Evolutionary conservation across 2,113 vertebrate genomes (phyloP).

Genomic region (Callopanchax toddi): DNA sequence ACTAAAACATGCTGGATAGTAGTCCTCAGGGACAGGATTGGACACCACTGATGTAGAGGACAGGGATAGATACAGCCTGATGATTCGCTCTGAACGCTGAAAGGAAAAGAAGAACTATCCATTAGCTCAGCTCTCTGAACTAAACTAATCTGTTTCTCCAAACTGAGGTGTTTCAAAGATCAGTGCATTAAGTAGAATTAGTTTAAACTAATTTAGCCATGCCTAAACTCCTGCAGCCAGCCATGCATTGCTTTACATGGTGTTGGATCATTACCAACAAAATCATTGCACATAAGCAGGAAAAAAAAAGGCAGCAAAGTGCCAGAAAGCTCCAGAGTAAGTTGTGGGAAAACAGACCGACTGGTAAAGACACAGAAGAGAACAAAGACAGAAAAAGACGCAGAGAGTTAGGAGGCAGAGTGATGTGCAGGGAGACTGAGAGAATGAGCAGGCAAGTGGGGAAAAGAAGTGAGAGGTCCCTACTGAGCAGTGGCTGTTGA

Average conservation of each 20-base stretch:
- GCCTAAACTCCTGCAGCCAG: background rate
- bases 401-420: conserved; percentile 23
- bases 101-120: too few relatives aligned
- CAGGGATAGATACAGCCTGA: too few relatives aligned
- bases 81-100: too few relatives aligned
- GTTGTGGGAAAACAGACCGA: conserved; percentile 28
- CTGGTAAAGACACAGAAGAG: conserved; percentile 33
- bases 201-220: background rate
- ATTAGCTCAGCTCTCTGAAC: too few relatives aligned
- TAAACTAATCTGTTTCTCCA: too few relatives aligned
- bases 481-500: conserved; percentile 67
- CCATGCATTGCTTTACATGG: conserved; percentile 3
- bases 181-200: background rate
- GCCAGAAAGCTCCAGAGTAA: conserved; percentile 19
- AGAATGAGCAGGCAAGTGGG: conserved; percentile 39
- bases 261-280: too few relatives aligned
- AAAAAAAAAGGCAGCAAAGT: conserved; percentile 5
- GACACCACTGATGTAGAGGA: too few relatives aligned
- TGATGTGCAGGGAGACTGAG: conserved; percentile 20
- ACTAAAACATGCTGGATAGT: too few relatives aligned
- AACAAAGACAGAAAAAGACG: conserved; percentile 22
- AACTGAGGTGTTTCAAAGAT: too few relatives aligned
- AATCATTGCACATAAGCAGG: conserved; percentile 12
- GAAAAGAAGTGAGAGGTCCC: conserved; percentile 53
- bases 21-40: too few relatives aligned